Percentiles rank a stretch among this genome's conserved stretches.
Conservation (phyloP, 2,113 vertebrate genomes). For the Lagenorhynchus albirostris region DNA sequence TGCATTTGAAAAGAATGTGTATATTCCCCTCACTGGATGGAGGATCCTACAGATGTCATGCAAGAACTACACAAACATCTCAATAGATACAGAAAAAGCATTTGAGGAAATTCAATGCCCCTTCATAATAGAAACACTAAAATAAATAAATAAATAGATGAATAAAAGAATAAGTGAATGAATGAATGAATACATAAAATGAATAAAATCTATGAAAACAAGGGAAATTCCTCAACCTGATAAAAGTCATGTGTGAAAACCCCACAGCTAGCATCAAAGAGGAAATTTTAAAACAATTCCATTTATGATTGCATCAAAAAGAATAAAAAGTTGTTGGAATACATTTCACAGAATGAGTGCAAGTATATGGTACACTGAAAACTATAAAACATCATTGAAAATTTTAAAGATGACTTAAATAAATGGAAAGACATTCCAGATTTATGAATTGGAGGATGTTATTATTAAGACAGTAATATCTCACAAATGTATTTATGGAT, state of each 20-base stretch:
- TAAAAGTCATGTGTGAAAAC: not conserved
- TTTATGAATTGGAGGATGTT: not conserved
- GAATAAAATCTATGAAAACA: not conserved
- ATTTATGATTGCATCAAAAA: not conserved
- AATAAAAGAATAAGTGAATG: too few relatives aligned
- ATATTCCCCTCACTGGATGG: not conserved
- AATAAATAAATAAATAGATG: not conserved
- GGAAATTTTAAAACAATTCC: not conserved
- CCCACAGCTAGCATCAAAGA: not conserved
- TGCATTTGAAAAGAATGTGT: not conserved
- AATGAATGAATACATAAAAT: not conserved
- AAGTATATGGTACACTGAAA: not conserved
- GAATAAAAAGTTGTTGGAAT: not conserved
- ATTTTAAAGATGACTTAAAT: not conserved
- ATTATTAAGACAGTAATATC: not conserved
- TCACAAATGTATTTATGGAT: not conserved
- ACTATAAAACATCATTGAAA: not conserved
- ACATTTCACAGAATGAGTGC: not conserved
- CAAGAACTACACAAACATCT: not conserved
- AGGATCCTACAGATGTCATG: not conserved
- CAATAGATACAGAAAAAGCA: not conserved
- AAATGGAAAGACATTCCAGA: not conserved
- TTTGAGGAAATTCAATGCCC: not conserved
- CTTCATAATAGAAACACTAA: not conserved
- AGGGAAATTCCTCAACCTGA: not conserved